phyloP scores from a whole-genome alignment of 2,888 invertebrate genomes.

The Neoaliturus tenellus region DNA sequence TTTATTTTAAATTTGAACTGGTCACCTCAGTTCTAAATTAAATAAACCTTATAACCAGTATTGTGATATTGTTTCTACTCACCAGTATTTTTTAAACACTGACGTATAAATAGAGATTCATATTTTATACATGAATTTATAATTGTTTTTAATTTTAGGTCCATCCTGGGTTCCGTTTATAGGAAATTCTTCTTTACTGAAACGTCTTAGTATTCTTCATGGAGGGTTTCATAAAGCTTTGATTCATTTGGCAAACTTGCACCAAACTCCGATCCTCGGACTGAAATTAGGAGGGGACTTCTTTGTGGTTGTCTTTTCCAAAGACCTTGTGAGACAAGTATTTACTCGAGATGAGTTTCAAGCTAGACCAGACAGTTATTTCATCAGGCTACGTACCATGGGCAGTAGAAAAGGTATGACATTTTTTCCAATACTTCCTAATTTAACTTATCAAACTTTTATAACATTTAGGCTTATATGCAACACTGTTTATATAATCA shows the following conservation, averaged over 20 bases:
- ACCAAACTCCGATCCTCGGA: constrained; percentile 76
- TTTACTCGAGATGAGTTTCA: constrained; percentile 78
- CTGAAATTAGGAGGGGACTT: constrained; percentile 76
- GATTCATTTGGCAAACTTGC: constrained; percentile 72
- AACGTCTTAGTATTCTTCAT: constrained; percentile 69
- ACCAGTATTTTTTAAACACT: too few species aligned
- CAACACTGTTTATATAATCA: too few species aligned
- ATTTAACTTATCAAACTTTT: too few species aligned
- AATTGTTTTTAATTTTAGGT: constrained; percentile 69
- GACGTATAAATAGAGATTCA: too few species aligned
- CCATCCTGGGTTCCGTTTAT: constrained; percentile 73
- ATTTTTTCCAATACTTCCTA: too few species aligned
- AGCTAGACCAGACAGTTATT: constrained; percentile 81
- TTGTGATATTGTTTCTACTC: too few species aligned
- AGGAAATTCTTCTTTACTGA: constrained; percentile 71
- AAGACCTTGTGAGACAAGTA: constrained; percentile 74
- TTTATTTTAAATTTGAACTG: too few species aligned
- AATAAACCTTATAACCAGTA: too few species aligned
- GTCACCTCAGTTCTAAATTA: too few species aligned
- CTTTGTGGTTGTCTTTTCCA: constrained; percentile 76
- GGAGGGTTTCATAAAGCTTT: constrained; percentile 76
- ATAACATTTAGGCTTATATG: too few species aligned
- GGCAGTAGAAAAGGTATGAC: constrained; percentile 76
- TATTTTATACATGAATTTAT: too few species aligned
- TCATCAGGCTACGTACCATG: constrained; percentile 78